A percentile compares a stretch with the other conserved stretches of the same genome.
These are phyloP conservation scores for Pyrochroa serraticornis DNA, from an alignment of 2,888 invertebrate species.

Conservation along the genomic window DNA sequence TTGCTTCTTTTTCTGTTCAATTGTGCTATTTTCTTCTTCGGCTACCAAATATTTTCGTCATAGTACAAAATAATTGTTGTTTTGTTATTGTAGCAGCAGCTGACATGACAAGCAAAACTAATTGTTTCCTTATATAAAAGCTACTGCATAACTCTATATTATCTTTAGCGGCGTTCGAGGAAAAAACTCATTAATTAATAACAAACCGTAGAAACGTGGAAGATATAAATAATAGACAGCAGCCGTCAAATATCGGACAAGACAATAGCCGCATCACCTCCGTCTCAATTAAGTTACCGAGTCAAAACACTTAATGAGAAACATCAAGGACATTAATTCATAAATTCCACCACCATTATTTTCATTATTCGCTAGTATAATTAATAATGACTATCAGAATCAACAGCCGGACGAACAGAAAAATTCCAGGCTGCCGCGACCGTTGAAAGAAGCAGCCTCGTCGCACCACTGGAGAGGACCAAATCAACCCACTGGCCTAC, in stretches of 20 bases:
- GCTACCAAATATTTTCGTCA: slow-evolving; percentile 18
- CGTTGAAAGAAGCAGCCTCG: too few species aligned
- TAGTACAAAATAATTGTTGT: slow-evolving; percentile 26
- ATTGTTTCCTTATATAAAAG: slow-evolving; percentile 32
- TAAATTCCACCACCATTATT: slow-evolving; percentile 28
- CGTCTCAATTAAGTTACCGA: slow-evolving; percentile 27
- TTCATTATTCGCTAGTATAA: slow-evolving; percentile 18
- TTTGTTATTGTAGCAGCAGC: slow-evolving; percentile 27
- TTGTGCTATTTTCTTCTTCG: too few species aligned
- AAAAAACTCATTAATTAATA: slow-evolving; percentile 31
- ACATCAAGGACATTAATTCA: slow-evolving; percentile 28
- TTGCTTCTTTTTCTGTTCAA: background rate
- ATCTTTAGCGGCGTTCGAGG: slow-evolving; percentile 24
- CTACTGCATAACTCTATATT: slow-evolving; percentile 31
- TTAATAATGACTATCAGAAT: slow-evolving; percentile 25
- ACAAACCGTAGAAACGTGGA: slow-evolving; percentile 19
- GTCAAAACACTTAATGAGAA: slow-evolving; percentile 24
- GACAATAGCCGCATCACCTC: slow-evolving; percentile 22
- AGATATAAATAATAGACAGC: slow-evolving; percentile 15
- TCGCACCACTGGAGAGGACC: too few species aligned
- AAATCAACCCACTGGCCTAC: too few species aligned
- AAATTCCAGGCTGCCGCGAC: background rate
- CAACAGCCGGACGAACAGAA: slow-evolving; percentile 18
- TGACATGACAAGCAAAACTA: slow-evolving; percentile 34
- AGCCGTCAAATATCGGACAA: slow-evolving; percentile 16